A percentile compares a stretch with the other conserved stretches of the same genome.
phyloP scores from a whole-genome alignment of 2,113 vertebrate species.

The Tragulus kanchil region DNA sequence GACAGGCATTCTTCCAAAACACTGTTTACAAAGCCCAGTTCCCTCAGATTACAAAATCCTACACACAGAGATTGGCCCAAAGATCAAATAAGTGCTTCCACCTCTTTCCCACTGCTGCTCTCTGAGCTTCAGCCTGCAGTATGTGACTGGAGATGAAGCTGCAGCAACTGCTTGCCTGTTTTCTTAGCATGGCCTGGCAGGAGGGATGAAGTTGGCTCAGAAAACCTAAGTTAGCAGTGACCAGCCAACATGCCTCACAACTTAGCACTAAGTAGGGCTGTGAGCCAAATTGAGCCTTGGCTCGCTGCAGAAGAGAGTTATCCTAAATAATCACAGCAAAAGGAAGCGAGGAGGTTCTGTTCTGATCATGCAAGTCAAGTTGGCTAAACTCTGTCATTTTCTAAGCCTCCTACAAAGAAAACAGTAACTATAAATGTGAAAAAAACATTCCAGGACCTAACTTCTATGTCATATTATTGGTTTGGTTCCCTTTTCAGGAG shows the following conservation, averaged over 20 bases:
- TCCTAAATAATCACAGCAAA: slow-evolving; percentile 59
- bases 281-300: slow-evolving; percentile 40
- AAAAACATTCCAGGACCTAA: neutral
- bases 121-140: neutral
- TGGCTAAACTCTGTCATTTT: slow-evolving; percentile 23
- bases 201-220: slow-evolving; percentile 52
- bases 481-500: slow-evolving; percentile 41
- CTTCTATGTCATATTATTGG: neutral
- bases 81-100: slow-evolving; percentile 31
- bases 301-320: slow-evolving; percentile 25
- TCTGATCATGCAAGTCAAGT: slow-evolving; percentile 35
- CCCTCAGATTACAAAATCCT: slow-evolving; percentile 27
- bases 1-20: slow-evolving; percentile 34
- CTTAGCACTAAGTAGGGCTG: neutral
- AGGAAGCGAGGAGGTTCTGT: slow-evolving; percentile 46
- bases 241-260: slow-evolving; percentile 45
- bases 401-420: slow-evolving; percentile 37
- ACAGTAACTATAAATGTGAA: neutral
- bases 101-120: neutral
- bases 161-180: slow-evolving; percentile 44
- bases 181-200: slow-evolving; percentile 59
- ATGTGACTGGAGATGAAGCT: neutral
- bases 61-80: neutral
- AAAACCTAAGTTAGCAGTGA: slow-evolving; percentile 30
- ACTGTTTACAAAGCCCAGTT: slow-evolving; percentile 26